These are phyloP conservation scores for Heliconius hermathena DNA, from an alignment of 1,140 invertebrate genomes.

Conservation along the genomic window DNA sequence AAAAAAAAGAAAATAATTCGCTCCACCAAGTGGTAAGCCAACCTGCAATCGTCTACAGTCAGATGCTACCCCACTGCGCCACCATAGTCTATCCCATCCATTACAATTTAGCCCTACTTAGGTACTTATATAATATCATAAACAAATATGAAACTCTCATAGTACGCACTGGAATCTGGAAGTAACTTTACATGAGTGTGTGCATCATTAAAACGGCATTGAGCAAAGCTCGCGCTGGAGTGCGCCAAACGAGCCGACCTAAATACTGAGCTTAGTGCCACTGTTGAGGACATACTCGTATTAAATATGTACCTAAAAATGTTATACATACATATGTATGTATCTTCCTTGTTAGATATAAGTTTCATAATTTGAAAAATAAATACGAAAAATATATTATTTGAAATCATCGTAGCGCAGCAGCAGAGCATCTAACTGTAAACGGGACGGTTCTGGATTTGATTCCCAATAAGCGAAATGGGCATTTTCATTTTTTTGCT, in stretches of 20 bases:
- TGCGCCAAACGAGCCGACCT: constrained; percentile 28
- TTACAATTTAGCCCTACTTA: not conserved
- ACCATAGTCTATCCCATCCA: too few species aligned
- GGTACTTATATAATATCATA: not conserved
- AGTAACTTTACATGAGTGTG: not conserved
- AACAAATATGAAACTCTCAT: not conserved
- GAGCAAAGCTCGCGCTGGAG: constrained; percentile 7
- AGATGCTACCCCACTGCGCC: too few species aligned
- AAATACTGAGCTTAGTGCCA: constrained; percentile 23
- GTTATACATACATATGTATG: not conserved
- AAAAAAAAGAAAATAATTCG: too few species aligned
- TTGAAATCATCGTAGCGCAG: too few species aligned
- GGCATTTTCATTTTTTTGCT: too few species aligned
- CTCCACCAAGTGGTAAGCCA: too few species aligned
- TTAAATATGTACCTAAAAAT: not conserved
- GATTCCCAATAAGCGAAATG: too few species aligned
- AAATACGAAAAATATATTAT: not conserved
- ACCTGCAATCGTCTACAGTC: too few species aligned
- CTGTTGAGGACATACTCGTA: not conserved
- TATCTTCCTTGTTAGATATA: not conserved
- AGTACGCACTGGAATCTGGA: not conserved
- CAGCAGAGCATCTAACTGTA: too few species aligned
- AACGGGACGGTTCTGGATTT: too few species aligned
- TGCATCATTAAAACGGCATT: constrained; percentile 26
- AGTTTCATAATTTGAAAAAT: not conserved